Conservation (phyloP, 37 sponge, comb jelly and placozoan genomes). For the Ephydatia muelleri region DNA sequence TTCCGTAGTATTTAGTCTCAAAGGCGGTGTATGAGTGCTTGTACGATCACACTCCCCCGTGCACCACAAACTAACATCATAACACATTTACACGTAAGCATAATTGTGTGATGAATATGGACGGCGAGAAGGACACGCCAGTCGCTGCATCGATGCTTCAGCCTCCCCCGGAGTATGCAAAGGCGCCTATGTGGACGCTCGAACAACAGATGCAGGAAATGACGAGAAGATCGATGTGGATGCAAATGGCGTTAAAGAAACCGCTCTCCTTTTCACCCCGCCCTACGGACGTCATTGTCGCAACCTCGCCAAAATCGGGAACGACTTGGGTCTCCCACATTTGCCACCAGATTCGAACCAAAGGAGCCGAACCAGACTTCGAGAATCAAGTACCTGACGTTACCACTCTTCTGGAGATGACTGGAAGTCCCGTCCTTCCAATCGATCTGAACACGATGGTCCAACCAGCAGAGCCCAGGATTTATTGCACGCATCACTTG, state of each 20-base stretch:
- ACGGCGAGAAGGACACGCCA: no score
- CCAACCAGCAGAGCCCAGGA: constrained; percentile 12
- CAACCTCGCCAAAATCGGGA: neutral
- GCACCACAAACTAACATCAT: no score
- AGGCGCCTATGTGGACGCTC: neutral
- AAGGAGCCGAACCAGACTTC: constrained; percentile 22
- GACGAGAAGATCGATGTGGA: neutral
- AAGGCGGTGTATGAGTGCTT: no score
- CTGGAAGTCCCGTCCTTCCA: neutral
- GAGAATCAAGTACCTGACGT: constrained; percentile 5
- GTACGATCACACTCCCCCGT: no score
- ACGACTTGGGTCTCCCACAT: constrained; percentile 8
- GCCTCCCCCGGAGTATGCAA: no score
- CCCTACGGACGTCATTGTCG: neutral
- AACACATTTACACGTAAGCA: no score
- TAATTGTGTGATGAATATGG: no score
- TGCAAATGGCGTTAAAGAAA: neutral
- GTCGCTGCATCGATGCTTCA: no score
- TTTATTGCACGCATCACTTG: constrained; percentile 7
- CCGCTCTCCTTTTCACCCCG: neutral
- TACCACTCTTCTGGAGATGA: neutral
- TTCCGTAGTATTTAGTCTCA: no score
- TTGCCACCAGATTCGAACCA: constrained; percentile 12
- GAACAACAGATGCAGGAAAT: neutral
- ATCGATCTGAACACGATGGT: neutral